Evolutionary conservation across 2,113 vertebrate species (phyloP).

Genomic region (Enhydra lutris): DNA sequence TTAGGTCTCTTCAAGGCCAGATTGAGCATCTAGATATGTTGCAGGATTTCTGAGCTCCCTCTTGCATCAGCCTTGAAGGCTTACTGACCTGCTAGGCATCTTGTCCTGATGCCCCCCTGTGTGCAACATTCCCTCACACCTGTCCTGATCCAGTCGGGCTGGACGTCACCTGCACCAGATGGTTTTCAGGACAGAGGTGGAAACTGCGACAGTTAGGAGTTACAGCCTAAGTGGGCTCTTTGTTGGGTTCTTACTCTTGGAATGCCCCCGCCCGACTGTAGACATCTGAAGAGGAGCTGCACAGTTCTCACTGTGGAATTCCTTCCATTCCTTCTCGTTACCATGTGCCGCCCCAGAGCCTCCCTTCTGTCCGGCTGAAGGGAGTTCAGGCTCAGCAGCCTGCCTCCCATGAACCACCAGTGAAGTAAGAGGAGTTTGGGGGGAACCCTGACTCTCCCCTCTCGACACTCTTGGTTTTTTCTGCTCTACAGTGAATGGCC

Average conservation of each 20-base stretch:
- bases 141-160: background rate
- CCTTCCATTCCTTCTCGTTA: background rate
- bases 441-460: background rate
- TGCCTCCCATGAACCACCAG: background rate
- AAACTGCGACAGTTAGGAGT: background rate
- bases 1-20: background rate
- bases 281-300: background rate
- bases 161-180: background rate
- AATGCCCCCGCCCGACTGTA: background rate
- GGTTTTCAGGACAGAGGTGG: background rate
- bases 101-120: background rate
- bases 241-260: background rate
- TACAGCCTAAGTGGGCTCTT: background rate
- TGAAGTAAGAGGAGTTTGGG: background rate
- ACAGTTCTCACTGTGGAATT: background rate
- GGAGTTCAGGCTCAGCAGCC: background rate
- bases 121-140: background rate
- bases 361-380: background rate
- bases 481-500: conserved; percentile 90
- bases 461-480: conserved; percentile 22
- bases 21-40: background rate
- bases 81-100: background rate
- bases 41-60: background rate
- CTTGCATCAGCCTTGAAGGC: background rate
- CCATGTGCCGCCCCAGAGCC: background rate